phyloP scores from a whole-genome alignment of 2,797 vertebrate species.

The Peromyscus attwateri region DNA sequence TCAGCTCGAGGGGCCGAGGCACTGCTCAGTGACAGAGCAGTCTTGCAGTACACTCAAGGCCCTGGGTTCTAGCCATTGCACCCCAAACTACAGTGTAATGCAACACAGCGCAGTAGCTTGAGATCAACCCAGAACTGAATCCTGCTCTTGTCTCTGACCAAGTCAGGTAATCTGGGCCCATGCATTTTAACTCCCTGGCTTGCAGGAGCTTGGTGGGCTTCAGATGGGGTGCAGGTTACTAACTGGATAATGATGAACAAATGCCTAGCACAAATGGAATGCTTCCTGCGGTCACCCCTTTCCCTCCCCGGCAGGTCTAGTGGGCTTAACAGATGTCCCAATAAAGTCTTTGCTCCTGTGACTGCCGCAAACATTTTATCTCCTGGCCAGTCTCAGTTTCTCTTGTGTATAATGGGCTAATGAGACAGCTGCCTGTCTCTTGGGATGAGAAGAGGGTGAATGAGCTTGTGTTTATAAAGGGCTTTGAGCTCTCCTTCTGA shows the following conservation, averaged over 20 bases:
- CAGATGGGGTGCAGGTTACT: background rate
- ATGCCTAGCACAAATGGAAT: background rate
- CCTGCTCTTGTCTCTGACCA: background rate
- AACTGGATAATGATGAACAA: too few species aligned
- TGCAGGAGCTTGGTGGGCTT: background rate
- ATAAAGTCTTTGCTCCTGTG: background rate
- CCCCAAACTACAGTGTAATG: background rate
- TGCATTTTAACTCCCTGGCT: background rate
- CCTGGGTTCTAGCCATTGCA: background rate
- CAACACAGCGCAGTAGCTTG: background rate
- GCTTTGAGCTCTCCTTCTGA: conserved; percentile 68
- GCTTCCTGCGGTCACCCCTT: background rate
- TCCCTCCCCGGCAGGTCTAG: background rate
- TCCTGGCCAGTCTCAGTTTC: conserved; percentile 52
- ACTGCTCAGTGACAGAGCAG: too few species aligned
- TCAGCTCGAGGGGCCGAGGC: background rate
- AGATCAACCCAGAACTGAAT: background rate
- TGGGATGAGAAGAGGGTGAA: conserved; percentile 48
- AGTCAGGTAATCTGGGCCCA: too few species aligned
- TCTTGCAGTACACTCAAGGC: too few species aligned
- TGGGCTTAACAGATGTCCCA: background rate
- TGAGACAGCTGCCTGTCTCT: conserved; percentile 4
- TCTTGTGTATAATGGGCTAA: conserved; percentile 59
- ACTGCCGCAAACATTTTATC: background rate
- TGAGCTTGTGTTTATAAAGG: conserved; percentile 64